A percentile compares a stretch with the other conserved stretches of the same genome.
These are phyloP conservation scores for Apocheima hispidaria DNA, from an alignment of 2,888 invertebrate genomes.

Conservation along the genomic window DNA sequence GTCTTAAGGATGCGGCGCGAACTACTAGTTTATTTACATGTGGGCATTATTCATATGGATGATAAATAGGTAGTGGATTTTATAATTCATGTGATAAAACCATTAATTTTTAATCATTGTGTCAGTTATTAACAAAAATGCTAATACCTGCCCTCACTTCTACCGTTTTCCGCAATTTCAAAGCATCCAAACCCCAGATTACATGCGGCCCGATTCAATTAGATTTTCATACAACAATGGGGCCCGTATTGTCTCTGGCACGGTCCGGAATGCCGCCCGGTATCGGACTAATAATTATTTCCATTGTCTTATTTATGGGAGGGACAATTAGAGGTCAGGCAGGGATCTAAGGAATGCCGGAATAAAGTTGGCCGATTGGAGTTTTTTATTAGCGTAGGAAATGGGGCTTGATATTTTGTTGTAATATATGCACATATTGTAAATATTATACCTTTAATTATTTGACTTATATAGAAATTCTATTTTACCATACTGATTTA, in stretches of 20 bases:
- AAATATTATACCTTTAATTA: too few species aligned
- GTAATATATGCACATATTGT: background rate
- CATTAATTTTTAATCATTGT: background rate
- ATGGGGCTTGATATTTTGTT: background rate
- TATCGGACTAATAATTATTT: constrained; percentile 69
- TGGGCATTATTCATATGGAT: too few species aligned
- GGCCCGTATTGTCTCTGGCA: constrained; percentile 58
- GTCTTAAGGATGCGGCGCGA: too few species aligned
- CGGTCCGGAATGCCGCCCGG: constrained; percentile 55
- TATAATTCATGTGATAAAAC: too few species aligned
- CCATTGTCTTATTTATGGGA: constrained; percentile 68
- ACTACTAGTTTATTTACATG: too few species aligned
- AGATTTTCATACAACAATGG: constrained; percentile 65
- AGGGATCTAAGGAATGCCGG: constrained; percentile 45
- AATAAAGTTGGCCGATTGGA: constrained; percentile 44
- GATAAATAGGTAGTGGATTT: too few species aligned
- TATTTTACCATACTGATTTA: too few species aligned
- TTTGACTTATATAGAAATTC: too few species aligned
- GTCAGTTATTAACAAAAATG: constrained; percentile 19
- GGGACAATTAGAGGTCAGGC: constrained; percentile 36
- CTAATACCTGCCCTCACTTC: constrained; percentile 8
- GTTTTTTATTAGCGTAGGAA: constrained; percentile 44
- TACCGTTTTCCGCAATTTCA: constrained; percentile 24
- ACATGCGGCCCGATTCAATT: constrained; percentile 63
- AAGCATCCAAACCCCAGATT: constrained; percentile 45